Evolutionary conservation across 1,140 invertebrate species (phyloP), one percentile per base, ranked within the genome.

Genomic region (Drosophila tani): DNA sequence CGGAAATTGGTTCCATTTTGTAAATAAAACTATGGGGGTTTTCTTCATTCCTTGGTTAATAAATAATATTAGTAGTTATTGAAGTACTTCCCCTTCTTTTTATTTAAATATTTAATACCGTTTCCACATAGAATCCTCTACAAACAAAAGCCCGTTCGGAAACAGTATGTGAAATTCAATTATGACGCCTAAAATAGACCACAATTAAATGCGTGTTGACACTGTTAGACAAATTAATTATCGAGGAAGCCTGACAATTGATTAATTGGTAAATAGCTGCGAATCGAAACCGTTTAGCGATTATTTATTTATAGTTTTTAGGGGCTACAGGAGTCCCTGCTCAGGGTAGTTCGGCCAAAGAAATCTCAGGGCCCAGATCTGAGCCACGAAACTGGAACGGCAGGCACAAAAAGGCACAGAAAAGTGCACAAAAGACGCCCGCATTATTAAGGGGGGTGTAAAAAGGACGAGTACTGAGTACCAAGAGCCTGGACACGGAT

Each of bases 361-460:
- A 7, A 53, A 76, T 76, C 73, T 51, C 29, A 45, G 32, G 15
- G 21, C n/a, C 46, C 27, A 50, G 41, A 75, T 65, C 62, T 59
- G 5, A 35, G 45, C 27, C 43, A 51, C 43, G 45, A 71, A 59
- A 59, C 66, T 40, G 45, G 67, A 71, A 38, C 45, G 63, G 35
- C 43, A 35, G n/a, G 9, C 17, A 14, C 5, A n/a, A n/a, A 38
- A 57, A 35, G n/a, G 9, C 17, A 14, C 5, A n/a, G 21, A 38
- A 57, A 55, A 67, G 38, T 67, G 67, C 47, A 73, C 66, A 71
- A 70, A 71, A 49, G 53, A 27, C 40, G 32, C 53, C 67, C 53
- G 67, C 46, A 40, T 78, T 70, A 58, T 57, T 21, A 45, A 32
- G 32, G 32, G 40, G 24, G 29, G 7, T 14, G 15, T 21, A 21